Evolutionary conservation across 2,797 vertebrate genomes (phyloP).

Genomic region (Galagoides demidoff): DNA sequence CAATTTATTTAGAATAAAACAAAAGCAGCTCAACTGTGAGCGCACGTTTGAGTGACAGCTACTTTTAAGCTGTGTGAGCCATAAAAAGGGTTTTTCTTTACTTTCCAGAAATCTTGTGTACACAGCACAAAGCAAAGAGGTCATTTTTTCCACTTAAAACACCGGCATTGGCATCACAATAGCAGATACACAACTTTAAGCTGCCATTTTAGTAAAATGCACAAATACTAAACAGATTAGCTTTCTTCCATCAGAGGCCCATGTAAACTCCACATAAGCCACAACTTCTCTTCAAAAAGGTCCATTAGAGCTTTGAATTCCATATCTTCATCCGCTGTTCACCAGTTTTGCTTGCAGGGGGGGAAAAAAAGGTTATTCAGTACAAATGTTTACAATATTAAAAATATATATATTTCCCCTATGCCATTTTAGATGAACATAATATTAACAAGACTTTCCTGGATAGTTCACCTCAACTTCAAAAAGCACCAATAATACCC

Average conservation of each 20-base stretch:
- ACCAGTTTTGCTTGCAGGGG: slow-evolving; percentile 88
- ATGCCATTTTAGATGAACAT: slow-evolving; percentile 84
- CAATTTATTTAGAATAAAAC: slow-evolving; percentile 99
- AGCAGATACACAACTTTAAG: slow-evolving; percentile 97
- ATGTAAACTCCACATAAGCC: slow-evolving; percentile 88
- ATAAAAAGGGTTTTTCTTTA: slow-evolving; percentile 94
- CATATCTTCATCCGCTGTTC: slow-evolving; percentile 86
- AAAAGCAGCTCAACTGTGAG: slow-evolving; percentile 96
- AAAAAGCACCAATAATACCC: slow-evolving; percentile 88
- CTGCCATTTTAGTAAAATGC: slow-evolving; percentile 96
- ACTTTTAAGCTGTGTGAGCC: slow-evolving; percentile 95
- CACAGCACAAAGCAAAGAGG: slow-evolving; percentile 96
- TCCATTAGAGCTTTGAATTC: slow-evolving; percentile 89
- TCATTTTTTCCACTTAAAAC: slow-evolving; percentile 98
- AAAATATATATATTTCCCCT: slow-evolving; percentile 83
- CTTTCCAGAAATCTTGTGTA: slow-evolving; percentile 98
- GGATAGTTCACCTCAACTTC: slow-evolving; percentile 82
- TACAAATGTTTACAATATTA: slow-evolving; percentile 86
- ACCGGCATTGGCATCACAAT: slow-evolving; percentile 97
- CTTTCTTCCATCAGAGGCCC: slow-evolving; percentile 91
- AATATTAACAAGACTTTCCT: slow-evolving; percentile 84
- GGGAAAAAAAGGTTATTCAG: slow-evolving; percentile 88
- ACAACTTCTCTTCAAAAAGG: slow-evolving; percentile 89
- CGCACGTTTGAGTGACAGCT: slow-evolving; percentile 96
- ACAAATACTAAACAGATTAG: slow-evolving; percentile 95